Conservation (phyloP, 2,797 vertebrate species). For the Delichon dasypus region DNA sequence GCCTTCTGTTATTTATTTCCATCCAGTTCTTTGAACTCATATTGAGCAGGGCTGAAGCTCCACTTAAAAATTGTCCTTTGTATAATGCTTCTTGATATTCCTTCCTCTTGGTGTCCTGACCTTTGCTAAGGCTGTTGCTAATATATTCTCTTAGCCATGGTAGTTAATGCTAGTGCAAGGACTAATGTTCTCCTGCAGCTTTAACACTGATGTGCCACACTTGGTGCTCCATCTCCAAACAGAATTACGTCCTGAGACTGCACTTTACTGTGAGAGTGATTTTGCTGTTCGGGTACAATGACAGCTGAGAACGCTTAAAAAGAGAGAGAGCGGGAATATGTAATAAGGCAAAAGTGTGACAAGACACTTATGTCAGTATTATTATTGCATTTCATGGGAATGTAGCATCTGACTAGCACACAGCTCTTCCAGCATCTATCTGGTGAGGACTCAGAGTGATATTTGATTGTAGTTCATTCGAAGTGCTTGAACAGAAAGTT, state of each 20-base stretch:
- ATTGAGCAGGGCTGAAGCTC: not conserved
- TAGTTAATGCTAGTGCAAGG: slow-evolving; percentile 42
- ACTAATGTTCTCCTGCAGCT: slow-evolving; percentile 27
- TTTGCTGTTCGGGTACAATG: not conserved
- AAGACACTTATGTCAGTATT: slow-evolving; percentile 12
- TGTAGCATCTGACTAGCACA: not conserved
- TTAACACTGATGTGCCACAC: not conserved
- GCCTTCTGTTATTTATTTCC: slow-evolving; percentile 3
- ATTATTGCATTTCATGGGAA: not conserved
- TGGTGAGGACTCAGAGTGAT: not conserved
- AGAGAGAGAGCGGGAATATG: not conserved
- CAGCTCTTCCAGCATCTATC: not conserved
- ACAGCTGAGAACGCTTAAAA: slow-evolving; percentile 43
- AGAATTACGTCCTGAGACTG: not conserved
- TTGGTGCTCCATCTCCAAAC: slow-evolving; percentile 11
- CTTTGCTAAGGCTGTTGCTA: slow-evolving; percentile 7
- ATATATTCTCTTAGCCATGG: not conserved
- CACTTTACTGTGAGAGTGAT: slow-evolving; percentile 13
- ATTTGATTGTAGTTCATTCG: not conserved
- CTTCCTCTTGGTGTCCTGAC: not conserved
- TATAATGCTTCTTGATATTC: slow-evolving; percentile 1
- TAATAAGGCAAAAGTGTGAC: slow-evolving; percentile 14
- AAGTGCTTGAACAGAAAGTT: not conserved
- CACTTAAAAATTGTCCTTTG: slow-evolving; percentile 11
- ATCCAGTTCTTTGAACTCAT: not conserved